Evolutionary conservation across 2,113 vertebrate genomes (phyloP).

Genomic region (Mesitornis unicolor): DNA sequence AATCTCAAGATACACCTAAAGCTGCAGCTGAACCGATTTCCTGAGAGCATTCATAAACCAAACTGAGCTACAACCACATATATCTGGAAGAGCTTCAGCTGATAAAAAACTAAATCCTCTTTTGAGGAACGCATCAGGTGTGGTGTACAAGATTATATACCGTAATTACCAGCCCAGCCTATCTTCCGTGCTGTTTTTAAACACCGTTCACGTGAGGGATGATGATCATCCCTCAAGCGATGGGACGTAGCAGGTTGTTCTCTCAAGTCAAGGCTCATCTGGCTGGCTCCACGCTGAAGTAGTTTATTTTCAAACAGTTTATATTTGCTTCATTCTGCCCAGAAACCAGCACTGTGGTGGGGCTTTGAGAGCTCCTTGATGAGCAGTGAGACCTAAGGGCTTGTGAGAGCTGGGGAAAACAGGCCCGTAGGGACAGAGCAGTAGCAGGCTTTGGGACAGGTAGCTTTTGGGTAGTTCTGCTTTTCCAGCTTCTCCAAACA

Average conservation of each 20-base stretch:
- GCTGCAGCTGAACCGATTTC: not conserved
- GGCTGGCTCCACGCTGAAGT: not conserved
- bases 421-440: not conserved
- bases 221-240: not conserved
- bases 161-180: not conserved
- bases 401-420: not conserved
- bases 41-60: not conserved
- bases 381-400: not conserved
- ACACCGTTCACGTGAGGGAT: not conserved
- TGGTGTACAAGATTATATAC: not conserved
- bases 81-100: not conserved
- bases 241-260: not conserved
- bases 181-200: not conserved
- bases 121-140: not conserved
- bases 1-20: not conserved
- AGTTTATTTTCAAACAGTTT: not conserved
- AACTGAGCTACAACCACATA: fast-evolving
- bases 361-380: not conserved
- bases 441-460: not conserved
- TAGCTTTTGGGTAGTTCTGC: not conserved
- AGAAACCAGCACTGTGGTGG: not conserved
- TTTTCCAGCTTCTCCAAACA: not conserved
- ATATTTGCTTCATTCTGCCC: not conserved
- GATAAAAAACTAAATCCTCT: not conserved
- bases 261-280: not conserved